Evolutionary conservation across 1,140 invertebrate genomes (phyloP), one percentile per base, ranked within the genome.

Genomic region (Mamestra configurata): DNA sequence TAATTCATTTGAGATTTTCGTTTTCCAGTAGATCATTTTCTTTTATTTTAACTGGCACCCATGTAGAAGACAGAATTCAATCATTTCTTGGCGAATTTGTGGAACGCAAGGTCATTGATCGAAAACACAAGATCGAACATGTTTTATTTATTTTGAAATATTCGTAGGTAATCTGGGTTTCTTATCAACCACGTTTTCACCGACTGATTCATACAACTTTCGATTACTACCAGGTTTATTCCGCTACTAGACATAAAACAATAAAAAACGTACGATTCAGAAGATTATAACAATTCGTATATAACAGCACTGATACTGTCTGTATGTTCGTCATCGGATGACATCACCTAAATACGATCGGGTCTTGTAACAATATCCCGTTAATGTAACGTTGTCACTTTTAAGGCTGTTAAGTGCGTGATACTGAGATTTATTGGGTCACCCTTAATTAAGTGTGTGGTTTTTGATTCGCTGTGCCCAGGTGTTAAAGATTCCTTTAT

Each of bases 301-400:
- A 64, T 64, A 37, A 64, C 59, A 20, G 59, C 18, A 64, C n/a
- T 64, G 59, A 64, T 64, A 57, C 11, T 55, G 20, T 57, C 8
- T 27, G 22, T 27, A 40, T 64, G 61, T 40, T 66, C 35, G 61
- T 22, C 59, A 40, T 40, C 35, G 35, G 1, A 40, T 66, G 61
- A 66, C 61, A 66, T 66, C 61, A 66, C 40, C 35, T 35, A 40
- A 66, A 66, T 66, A 40, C 18, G 61, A 66, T 40, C 61, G 31
- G 11, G n/a, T 20, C 31, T 15, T 66, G 61, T 37, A 66, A 66
- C 61, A 43, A 66, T 66, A 66, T 66, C 40, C 61, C 18, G 35
- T 40, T 66, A 35, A 20, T 27, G 55, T 59, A 20, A 18, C 18
- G 35, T 40, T 66, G 61, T 13, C 35, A 40, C 61, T 66, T 66